Evolutionary conservation across 2,888 invertebrate species (phyloP).

Genomic region (Cephus sareptanus): DNA sequence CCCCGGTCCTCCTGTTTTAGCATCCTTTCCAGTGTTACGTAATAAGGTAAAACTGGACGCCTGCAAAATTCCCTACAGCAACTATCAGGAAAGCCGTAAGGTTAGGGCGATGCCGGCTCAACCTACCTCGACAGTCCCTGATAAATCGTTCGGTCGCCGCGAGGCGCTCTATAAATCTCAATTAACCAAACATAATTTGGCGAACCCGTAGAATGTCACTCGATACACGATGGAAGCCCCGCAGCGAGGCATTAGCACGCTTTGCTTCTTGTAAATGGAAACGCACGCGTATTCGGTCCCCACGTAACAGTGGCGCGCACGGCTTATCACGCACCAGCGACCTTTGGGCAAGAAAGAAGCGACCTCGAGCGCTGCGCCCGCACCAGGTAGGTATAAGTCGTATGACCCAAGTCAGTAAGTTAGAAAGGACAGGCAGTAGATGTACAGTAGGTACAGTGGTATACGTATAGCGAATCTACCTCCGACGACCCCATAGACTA

Average conservation of each 20-base stretch:
- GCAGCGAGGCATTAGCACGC: constrained; percentile 40
- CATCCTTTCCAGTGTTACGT: neutral
- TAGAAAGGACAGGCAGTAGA: neutral
- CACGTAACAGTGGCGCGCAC: neutral
- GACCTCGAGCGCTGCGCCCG: too few relatives aligned
- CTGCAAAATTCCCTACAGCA: neutral
- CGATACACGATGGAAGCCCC: constrained; percentile 56
- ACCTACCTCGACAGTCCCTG: neutral
- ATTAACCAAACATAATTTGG: constrained; percentile 52
- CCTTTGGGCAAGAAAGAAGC: neutral
- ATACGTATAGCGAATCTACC: neutral
- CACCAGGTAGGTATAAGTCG: neutral
- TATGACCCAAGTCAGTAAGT: neutral
- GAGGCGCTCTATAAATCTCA: constrained; percentile 32
- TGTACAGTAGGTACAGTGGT: too few relatives aligned
- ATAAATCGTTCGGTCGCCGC: neutral
- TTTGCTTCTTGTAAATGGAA: constrained; percentile 2
- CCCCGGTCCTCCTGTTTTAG: neutral
- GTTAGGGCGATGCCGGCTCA: neutral
- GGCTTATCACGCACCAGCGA: neutral
- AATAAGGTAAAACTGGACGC: neutral
- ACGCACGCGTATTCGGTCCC: neutral
- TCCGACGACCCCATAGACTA: neutral
- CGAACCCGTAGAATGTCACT: constrained; percentile 52
- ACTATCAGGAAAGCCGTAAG: neutral